Percentiles rank a stretch among this genome's conserved stretches.
These are phyloP conservation scores for Leptinotarsa peninsularis DNA, from an alignment of 2,888 invertebrate species.

Conservation along the genomic window DNA sequence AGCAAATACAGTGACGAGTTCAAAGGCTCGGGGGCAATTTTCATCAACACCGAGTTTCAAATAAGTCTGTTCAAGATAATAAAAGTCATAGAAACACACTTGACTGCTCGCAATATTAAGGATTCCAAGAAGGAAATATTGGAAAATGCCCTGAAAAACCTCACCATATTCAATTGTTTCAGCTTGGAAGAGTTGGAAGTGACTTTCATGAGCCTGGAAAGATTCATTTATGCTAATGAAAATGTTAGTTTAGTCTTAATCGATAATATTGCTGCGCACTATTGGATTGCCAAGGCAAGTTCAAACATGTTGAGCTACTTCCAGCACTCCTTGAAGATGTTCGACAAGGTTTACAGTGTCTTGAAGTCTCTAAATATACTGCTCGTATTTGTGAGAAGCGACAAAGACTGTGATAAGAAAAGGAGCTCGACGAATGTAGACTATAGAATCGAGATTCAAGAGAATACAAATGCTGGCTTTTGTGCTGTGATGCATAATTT, in stretches of 20 bases:
- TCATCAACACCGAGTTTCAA: conserved; percentile 54
- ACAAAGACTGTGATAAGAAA: conserved; percentile 40
- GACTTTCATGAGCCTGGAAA: conserved; percentile 53
- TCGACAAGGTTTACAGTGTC: conserved; percentile 47
- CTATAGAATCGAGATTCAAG: conserved; percentile 47
- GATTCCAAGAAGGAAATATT: conserved; percentile 46
- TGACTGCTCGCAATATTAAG: conserved; percentile 45
- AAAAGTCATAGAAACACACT: conserved; percentile 52
- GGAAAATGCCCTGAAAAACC: conserved; percentile 51
- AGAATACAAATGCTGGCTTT: conserved; percentile 27
- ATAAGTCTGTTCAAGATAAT: conserved; percentile 55
- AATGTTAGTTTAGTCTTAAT: conserved; percentile 52
- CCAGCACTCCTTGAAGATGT: conserved; percentile 47
- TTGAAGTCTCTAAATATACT: conserved; percentile 52
- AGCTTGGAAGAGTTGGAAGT: conserved; percentile 52
- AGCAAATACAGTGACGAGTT: conserved; percentile 47
- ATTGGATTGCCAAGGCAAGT: conserved; percentile 51
- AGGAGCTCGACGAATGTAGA: conserved; percentile 44
- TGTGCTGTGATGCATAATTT: conserved; percentile 44
- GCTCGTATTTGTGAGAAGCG: conserved; percentile 51
- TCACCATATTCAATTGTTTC: conserved; percentile 54
- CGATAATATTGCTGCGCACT: conserved; percentile 56
- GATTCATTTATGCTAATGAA: conserved; percentile 48
- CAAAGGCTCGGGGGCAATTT: conserved; percentile 53
- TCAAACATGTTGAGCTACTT: conserved; percentile 50